Evolutionary conservation across 2,888 invertebrate genomes (phyloP).

Genomic region (Drosophila nr. perissopoda): DNA sequence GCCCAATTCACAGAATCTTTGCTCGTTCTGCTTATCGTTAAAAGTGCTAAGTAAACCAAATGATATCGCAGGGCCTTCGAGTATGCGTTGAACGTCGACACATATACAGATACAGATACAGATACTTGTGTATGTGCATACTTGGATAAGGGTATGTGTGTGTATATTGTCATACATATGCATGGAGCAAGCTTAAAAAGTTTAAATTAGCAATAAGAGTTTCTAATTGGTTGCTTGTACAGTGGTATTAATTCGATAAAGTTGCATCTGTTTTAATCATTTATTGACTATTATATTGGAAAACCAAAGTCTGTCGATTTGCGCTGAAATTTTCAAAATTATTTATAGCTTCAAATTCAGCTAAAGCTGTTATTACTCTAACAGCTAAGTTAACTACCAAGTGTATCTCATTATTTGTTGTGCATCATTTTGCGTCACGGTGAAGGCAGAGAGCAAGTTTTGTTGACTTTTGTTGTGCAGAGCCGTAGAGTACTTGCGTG

Average conservation of each 20-base stretch:
- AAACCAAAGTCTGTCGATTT: not conserved
- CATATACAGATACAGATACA: constrained; percentile 18
- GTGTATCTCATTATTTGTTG: not conserved
- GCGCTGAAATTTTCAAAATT: not conserved
- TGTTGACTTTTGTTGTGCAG: constrained; percentile 15
- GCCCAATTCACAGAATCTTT: constrained; percentile 62
- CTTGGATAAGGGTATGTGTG: constrained; percentile 3
- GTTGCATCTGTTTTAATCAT: not conserved
- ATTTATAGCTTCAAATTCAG: constrained; percentile 2
- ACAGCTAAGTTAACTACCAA: not conserved
- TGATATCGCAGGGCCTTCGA: constrained; percentile 24
- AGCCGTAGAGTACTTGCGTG: constrained; percentile 11
- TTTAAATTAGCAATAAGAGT: constrained; percentile 44
- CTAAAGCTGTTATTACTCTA: not conserved
- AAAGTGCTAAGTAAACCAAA: constrained; percentile 65
- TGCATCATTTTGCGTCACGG: constrained; percentile 18
- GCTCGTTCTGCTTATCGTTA: constrained; percentile 59
- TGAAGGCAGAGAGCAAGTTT: constrained; percentile 30
- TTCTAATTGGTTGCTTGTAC: not conserved
- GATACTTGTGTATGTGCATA: constrained; percentile 3
- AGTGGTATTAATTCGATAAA: constrained; percentile 6
- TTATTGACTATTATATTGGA: not conserved
- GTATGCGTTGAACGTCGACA: constrained; percentile 11
- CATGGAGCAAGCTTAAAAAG: constrained; percentile 46
- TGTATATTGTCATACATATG: constrained; percentile 4